These are phyloP conservation scores for Zygaena filipendulae DNA, from an alignment of 2,888 invertebrate species.

Conservation along the genomic window DNA sequence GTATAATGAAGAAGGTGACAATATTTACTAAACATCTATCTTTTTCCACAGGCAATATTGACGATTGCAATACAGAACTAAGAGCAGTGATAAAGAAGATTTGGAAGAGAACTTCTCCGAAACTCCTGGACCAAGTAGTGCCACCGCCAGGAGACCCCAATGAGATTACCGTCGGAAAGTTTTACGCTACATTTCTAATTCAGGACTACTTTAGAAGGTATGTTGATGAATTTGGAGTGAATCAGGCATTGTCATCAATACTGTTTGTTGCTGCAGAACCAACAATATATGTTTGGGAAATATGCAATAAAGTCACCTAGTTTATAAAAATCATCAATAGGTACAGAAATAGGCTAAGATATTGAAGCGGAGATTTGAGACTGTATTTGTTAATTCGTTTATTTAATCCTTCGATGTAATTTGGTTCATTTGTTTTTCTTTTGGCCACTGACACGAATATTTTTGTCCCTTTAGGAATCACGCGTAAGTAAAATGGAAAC, in stretches of 20 bases:
- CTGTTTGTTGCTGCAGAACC: too few relatives aligned
- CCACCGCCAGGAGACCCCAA: slow-evolving; percentile 99
- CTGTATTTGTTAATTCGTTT: too few relatives aligned
- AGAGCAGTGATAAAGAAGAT: slow-evolving; percentile 96
- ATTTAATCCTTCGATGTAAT: too few relatives aligned
- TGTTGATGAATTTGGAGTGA: too few relatives aligned
- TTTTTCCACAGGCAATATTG: slow-evolving; percentile 77
- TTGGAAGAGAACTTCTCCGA: slow-evolving; percentile 97
- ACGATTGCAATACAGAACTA: slow-evolving; percentile 93
- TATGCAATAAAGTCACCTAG: too few relatives aligned
- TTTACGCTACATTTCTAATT: slow-evolving; percentile 99
- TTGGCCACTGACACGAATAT: too few relatives aligned
- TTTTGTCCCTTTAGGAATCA: slow-evolving; percentile 68
- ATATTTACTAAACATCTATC: background rate
- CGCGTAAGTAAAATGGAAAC: slow-evolving; percentile 60
- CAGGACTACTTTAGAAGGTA: slow-evolving; percentile 97
- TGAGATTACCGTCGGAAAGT: slow-evolving; percentile 99
- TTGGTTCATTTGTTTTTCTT: too few relatives aligned
- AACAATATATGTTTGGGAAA: too few relatives aligned
- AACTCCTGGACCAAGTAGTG: slow-evolving; percentile 96
- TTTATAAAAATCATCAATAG: too few relatives aligned
- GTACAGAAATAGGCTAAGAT: too few relatives aligned
- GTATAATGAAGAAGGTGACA: background rate
- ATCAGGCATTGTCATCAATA: too few relatives aligned
- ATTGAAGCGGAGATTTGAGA: too few relatives aligned